Conservation (phyloP, 2,888 invertebrate genomes). For the Actias luna region DNA sequence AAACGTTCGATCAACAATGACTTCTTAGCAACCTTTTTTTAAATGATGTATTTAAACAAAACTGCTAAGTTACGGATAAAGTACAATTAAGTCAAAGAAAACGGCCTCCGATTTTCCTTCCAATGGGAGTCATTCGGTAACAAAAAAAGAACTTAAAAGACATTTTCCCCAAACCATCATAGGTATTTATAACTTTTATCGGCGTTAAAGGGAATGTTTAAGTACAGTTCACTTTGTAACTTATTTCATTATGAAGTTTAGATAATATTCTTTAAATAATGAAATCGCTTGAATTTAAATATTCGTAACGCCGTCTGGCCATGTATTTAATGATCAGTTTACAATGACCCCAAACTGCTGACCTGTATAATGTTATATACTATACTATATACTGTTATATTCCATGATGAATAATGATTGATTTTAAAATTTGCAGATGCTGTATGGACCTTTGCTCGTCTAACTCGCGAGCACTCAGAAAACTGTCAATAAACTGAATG, state of each 20-base stretch:
- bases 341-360: not conserved
- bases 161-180: slow-evolving; percentile 4
- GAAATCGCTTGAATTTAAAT: not conserved
- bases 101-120: slow-evolving; percentile 6
- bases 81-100: slow-evolving; percentile 8
- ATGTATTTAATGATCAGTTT: not conserved
- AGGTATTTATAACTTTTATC: slow-evolving; percentile 11
- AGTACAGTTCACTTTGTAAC: slow-evolving; percentile 6
- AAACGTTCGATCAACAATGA: slow-evolving; percentile 1
- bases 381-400: no score
- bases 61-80: slow-evolving; percentile 1
- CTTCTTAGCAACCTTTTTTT: not conserved
- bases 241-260: slow-evolving; percentile 10
- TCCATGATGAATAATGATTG: no score
- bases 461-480: no score
- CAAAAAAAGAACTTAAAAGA: slow-evolving; percentile 2
- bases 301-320: not conserved
- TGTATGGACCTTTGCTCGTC: no score
- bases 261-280: not conserved
- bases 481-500: no score
- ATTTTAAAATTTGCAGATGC: no score
- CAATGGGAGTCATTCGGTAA: slow-evolving; percentile 1
- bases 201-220: slow-evolving; percentile 8
- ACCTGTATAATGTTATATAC: no score
- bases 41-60: not conserved